Base-by-base conservation (phyloP, 1,140 invertebrate species). In the Drosophila serrata region DNA sequence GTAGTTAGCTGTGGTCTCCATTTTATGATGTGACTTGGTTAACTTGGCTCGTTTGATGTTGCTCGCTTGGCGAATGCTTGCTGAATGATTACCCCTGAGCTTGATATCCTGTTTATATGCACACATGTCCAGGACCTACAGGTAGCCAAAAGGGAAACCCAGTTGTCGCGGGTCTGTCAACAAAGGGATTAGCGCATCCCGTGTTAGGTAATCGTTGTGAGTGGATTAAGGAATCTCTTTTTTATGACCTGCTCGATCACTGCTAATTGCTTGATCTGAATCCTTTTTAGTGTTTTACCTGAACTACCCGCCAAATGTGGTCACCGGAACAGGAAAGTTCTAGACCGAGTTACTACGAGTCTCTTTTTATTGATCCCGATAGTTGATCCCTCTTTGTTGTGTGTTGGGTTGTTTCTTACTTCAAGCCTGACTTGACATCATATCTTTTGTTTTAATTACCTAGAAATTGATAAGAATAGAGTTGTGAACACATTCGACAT, bases 21-120 rank as follows among this genome's bases (percentile, higher is more conserved):
- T 84, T 31, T 2, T 60, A 42, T 7, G 46, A 1, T 42, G 7
- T 4, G 17, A 39, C 19, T 40, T 22, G 31, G 15, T 17, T 27
- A n/a, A 13, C n/a, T 61, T 6, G 8, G n/a, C 11, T 24, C 3
- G 15, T 40, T 9, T 29, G 75, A 76, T 76, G 42, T 53, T 73
- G 51, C 75, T 75, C 39, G 73, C 48, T 76, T 45, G 65, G 79
- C 65, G 82, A 73, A 76, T 58, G 45, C 13, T 82, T 37, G 35
- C 15, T 62, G 82, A 87, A 87, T 87, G 82, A 57, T 49, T 24
- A 35, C 6, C 33, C 37, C 33, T 33, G 4, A 29, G 49, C 22
- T 48, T 65, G 65, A 82, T 87, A 69, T 82, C 75, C 70, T 82
- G 59, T 73, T 87, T 87, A 87, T 87, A 87, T 87, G 37, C 42